These are phyloP conservation scores for Actinemys pallida DNA, from an alignment of 2,113 vertebrate genomes.

Conservation along the genomic window DNA sequence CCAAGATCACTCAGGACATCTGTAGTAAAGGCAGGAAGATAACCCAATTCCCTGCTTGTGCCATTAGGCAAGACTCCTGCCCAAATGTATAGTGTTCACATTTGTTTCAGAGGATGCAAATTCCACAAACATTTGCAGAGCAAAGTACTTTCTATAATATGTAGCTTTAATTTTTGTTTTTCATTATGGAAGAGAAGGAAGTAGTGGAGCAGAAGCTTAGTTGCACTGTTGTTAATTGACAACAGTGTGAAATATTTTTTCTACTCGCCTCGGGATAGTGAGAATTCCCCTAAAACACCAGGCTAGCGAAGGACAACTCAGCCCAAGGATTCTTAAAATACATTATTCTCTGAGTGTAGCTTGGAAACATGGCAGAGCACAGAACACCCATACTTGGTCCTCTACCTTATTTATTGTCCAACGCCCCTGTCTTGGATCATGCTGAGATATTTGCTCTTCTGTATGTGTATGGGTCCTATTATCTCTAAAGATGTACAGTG, in stretches of 20 bases:
- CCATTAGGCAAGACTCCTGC: not conserved
- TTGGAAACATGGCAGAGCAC: not conserved
- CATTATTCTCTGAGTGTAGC: not conserved
- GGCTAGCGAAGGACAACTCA: not conserved
- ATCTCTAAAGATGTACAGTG: not conserved
- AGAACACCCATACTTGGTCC: not conserved
- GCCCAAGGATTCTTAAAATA: not conserved
- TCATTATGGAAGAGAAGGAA: not conserved
- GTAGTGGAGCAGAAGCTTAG: not conserved
- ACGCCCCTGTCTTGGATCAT: not conserved
- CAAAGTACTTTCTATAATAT: not conserved
- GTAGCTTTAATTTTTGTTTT: rapidly evolving
- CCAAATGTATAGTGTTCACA: not conserved
- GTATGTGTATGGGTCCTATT: not conserved
- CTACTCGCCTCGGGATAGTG: not conserved
- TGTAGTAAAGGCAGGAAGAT: not conserved
- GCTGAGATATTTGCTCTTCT: not conserved
- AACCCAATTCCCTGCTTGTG: not conserved
- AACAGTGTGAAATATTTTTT: not conserved
- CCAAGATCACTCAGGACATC: not conserved
- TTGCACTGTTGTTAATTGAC: not conserved
- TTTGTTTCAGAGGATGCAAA: not conserved
- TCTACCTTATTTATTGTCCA: not conserved
- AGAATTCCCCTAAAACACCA: not conserved
- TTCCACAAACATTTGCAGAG: not conserved